phyloP scores from a whole-genome alignment of 2,888 invertebrate genomes.

The Melanostoma scalare region DNA sequence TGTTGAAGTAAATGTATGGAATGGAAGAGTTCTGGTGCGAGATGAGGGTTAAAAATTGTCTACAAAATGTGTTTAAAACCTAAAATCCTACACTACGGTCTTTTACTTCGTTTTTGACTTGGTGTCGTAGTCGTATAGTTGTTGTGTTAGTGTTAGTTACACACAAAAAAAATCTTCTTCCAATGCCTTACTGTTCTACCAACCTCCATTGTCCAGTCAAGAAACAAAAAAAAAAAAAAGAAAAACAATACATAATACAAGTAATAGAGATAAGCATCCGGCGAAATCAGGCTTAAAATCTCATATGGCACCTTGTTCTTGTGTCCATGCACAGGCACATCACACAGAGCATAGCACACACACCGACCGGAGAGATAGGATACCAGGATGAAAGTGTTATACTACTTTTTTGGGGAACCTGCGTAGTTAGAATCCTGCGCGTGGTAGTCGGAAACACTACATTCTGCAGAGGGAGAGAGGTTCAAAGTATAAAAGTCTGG shows the following conservation, averaged over 20 bases:
- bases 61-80: conserved; percentile 43
- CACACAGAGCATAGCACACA: background rate
- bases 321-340: background rate
- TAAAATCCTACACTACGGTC: conserved; percentile 18
- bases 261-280: conserved; percentile 60
- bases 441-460: background rate
- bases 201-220: conserved; percentile 56
- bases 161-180: conserved; percentile 19
- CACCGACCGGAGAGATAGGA: conserved; percentile 29
- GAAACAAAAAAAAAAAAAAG: conserved; percentile 16
- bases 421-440: conserved; percentile 67
- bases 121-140: background rate
- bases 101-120: conserved; percentile 11
- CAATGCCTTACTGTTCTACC: conserved; percentile 56
- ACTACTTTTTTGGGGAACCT: conserved; percentile 37
- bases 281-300: conserved; percentile 49
- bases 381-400: conserved; percentile 52
- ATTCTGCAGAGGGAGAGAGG: conserved; percentile 51
- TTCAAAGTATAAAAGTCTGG: conserved; percentile 10
- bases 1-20: conserved; percentile 33
- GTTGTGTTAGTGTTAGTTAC: conserved; percentile 26
- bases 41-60: conserved; percentile 22
- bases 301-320: conserved; percentile 37
- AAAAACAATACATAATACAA: conserved; percentile 31
- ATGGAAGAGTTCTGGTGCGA: background rate